Base-by-base conservation (phyloP, 1,140 invertebrate species). In the Aphis craccivora region DNA sequence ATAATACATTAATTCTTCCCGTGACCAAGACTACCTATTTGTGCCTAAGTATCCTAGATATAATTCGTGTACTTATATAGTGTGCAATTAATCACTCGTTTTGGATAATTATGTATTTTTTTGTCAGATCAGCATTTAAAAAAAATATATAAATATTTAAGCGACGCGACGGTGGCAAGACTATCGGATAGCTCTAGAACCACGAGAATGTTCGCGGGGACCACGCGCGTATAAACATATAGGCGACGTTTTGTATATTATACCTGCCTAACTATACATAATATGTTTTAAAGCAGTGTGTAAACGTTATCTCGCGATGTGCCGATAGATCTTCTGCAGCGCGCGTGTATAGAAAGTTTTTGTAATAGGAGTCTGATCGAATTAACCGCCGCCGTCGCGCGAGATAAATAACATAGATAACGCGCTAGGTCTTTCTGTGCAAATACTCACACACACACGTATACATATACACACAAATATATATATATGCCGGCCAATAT, bases 331-430 rank as follows among this genome's bases (percentile, higher is more conserved):
- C 91, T 92, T 92, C 91, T 45, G 60, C 60, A 76, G 60, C 60
- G 55, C 55, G 60, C 60, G 76, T 76, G 60, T 76, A 67, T 67
- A 67, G 53, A 91, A 67, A 91, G 90, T 91, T 91, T 91, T 60
- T 37, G 60, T 91, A 67, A 91, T 67, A 91, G 37, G 67, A 55
- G 88, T 89, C 88, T 35, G 88, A 86, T 93, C 91, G 91, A 93
- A 93, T 93, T 93, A 92, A 92, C 67, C 37, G 40, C 90, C 60
- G 60, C 60, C 67, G 90, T 55, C 91, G 53, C 53, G 37, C 35
- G 76, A 93, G 91, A 93, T 93, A 93, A 93, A 93, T 93, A 93
- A 93, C 91, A 53, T 86, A 93, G 91, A 93, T 93, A 93, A 86
- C 91, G 35, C n/a, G 48, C 35, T 25, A 60, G n/a, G 35, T 60